Evolutionary conservation across 2,113 vertebrate genomes (phyloP).

Genomic region (Syngnathus typhle): DNA sequence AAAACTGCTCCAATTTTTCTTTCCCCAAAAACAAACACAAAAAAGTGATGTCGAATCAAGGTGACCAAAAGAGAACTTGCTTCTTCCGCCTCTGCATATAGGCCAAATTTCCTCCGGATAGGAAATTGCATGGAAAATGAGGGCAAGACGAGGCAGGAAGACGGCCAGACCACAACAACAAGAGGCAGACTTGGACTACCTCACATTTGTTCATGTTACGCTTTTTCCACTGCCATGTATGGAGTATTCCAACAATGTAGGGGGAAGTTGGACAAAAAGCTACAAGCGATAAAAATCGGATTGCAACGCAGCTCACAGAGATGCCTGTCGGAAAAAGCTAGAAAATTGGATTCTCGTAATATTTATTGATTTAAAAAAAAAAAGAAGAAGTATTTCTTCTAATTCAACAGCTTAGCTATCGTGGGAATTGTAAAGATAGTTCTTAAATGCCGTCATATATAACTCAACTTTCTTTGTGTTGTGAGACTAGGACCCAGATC

Average conservation of each 20-base stretch:
- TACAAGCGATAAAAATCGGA: not conserved
- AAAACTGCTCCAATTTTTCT: slow-evolving; percentile 50
- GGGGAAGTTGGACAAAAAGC: not conserved
- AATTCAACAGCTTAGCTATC: not conserved
- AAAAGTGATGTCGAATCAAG: slow-evolving; percentile 4
- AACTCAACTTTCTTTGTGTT: no score
- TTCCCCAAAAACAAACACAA: not conserved
- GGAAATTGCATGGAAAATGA: slow-evolving; percentile 52
- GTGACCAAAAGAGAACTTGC: slow-evolving; percentile 24
- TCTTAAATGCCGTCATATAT: no score
- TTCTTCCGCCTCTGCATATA: slow-evolving; percentile 17
- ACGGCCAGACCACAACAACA: slow-evolving; percentile 27
- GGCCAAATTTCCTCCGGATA: slow-evolving; percentile 36
- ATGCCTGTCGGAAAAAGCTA: not conserved
- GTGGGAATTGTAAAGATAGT: no score
- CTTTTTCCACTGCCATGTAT: not conserved
- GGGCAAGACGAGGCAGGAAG: slow-evolving; percentile 33
- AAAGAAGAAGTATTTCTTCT: not conserved
- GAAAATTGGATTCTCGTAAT: not conserved
- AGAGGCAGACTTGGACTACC: slow-evolving; percentile 9
- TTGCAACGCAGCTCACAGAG: not conserved
- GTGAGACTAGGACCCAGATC: no score
- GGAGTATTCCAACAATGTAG: not conserved
- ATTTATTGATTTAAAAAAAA: not conserved
- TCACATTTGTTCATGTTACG: not conserved